Evolutionary conservation across 2,113 vertebrate species (phyloP).

Genomic region (Suncus etruscus): DNA sequence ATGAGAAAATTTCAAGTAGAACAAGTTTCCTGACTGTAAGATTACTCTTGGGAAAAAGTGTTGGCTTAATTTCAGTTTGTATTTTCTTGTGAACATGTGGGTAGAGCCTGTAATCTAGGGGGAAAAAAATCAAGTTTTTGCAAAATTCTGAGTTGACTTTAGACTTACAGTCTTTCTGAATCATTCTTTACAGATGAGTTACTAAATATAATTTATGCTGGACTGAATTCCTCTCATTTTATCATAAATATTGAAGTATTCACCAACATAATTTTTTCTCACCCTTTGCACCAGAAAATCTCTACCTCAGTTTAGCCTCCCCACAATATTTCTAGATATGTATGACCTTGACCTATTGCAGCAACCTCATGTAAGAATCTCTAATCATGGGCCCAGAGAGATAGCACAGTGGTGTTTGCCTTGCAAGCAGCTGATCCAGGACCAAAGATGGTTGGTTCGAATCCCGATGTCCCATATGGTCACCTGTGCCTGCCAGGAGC

Average conservation of each 20-base stretch:
- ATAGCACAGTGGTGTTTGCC: too few relatives aligned
- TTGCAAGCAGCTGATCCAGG: too few relatives aligned
- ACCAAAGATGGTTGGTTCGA: too few relatives aligned
- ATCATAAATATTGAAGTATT: background rate
- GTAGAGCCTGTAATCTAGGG: background rate
- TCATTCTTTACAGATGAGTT: background rate
- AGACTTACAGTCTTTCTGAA: background rate
- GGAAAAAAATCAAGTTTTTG: background rate
- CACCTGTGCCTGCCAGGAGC: too few relatives aligned
- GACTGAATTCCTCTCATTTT: background rate
- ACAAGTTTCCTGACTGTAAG: background rate
- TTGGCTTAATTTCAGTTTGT: background rate
- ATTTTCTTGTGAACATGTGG: background rate
- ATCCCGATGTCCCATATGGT: too few relatives aligned
- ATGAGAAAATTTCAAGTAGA: background rate
- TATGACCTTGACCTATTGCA: background rate
- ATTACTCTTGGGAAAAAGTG: background rate
- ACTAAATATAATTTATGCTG: background rate
- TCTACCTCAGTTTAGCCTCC: background rate
- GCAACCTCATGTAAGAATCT: background rate
- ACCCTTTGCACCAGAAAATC: background rate
- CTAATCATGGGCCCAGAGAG: too few relatives aligned
- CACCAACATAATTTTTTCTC: background rate
- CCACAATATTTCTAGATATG: background rate
- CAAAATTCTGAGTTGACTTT: background rate